Evolutionary conservation across 2,888 invertebrate species (phyloP).

Genomic region (Leptopilina drosophilae): DNA sequence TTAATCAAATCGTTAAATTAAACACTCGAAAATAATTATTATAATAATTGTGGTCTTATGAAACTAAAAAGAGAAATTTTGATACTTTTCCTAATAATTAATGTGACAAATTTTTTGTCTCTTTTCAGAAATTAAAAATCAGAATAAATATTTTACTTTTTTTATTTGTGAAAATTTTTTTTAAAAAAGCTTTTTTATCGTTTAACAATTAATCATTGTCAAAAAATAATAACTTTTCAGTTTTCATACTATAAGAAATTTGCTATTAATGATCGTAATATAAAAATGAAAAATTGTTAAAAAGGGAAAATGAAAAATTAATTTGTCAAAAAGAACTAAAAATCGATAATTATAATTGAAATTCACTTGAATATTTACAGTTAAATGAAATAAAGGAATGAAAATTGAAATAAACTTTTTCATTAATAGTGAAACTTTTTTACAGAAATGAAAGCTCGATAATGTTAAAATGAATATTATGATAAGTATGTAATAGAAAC

Average conservation of each 20-base stretch:
- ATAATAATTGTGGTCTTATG: neutral
- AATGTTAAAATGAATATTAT: slow-evolving; percentile 20
- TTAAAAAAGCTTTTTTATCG: too few relatives aligned
- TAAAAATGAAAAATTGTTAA: slow-evolving; percentile 13
- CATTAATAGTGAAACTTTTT: slow-evolving; percentile 16
- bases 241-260: neutral
- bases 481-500: slow-evolving; percentile 3
- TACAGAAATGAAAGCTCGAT: neutral
- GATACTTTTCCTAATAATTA: neutral
- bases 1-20: neutral
- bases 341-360: too few relatives aligned
- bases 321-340: too few relatives aligned
- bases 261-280: neutral
- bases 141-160: too few relatives aligned
- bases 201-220: too few relatives aligned
- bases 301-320: too few relatives aligned
- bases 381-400: neutral
- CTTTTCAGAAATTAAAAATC: too few relatives aligned
- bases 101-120: too few relatives aligned
- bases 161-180: too few relatives aligned
- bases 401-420: slow-evolving; percentile 1
- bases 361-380: neutral
- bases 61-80: neutral
- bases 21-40: neutral
- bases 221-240: neutral